Evolutionary conservation across 2,797 vertebrate species (phyloP), one percentile per base, ranked within the genome.

Genomic region (Austrolebias charrua): DNA sequence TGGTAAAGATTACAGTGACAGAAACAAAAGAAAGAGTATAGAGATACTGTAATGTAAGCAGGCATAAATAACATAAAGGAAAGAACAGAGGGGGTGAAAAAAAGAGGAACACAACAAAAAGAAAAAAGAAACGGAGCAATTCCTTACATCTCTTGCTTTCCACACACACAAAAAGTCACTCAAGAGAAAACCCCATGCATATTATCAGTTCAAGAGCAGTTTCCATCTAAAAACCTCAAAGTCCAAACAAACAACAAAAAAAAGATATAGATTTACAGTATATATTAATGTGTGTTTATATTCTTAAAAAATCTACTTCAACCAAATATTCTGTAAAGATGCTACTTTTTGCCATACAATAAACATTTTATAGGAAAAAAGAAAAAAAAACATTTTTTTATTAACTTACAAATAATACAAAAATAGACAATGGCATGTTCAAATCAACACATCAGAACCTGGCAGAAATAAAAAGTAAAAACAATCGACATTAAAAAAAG

Each of bases 351-450:
- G 95, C 94, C 94, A 92, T 95, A 95, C 95, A 94, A 94, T 95
- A 93, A 94, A 92, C 91, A 94, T 84, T 89, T 86, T 66, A 84
- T 87, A 82, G 87, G 78, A 75, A 84, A 89, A 85, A 85, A 70
- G 75, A 71, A 48, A 15, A 42, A 45, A 7, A 11, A 19, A 55
- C 5, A 62, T 80, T 75, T 63, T 87, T 88, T 88, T 89, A 94
- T 95, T 95, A 96, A 96, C 94, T 96, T 95, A 96, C 92, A 96
- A 96, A 96, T 95, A 92, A 95, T 95, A 96, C 94, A 97, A 96
- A 97, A 97, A 97, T 96, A 97, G 94, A 95, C 95, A 92, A 96
- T 94, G 94, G 92, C 94, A 94, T 96, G 92, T 88, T 87, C 8
- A 90, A 91, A 91, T 93, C 90, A 94, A 93, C 78, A 95, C 95